phyloP scores from a whole-genome alignment of 1,140 invertebrate species.

The Lordiphosa clarofinis region DNA sequence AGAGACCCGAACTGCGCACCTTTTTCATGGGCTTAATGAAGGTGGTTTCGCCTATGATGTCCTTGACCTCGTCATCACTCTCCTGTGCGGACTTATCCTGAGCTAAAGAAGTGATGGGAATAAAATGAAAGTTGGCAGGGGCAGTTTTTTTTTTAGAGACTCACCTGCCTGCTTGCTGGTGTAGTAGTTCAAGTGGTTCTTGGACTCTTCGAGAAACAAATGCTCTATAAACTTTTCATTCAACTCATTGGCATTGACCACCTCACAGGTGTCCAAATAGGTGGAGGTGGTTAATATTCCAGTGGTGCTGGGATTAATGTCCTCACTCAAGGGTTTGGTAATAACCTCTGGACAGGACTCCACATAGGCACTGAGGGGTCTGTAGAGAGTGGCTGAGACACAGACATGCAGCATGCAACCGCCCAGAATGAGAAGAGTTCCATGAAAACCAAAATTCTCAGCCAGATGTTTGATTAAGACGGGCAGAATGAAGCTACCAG shows the following conservation, averaged over 20 bases:
- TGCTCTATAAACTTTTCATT: constrained; percentile 78
- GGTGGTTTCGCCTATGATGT: constrained; percentile 82
- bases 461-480: constrained; percentile 86
- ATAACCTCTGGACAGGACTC: constrained; percentile 29
- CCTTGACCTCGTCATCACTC: constrained; percentile 82
- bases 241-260: constrained; percentile 36
- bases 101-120: constrained; percentile 11
- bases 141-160: neutral
- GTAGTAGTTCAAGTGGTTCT: constrained; percentile 75
- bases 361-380: constrained; percentile 80
- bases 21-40: constrained; percentile 82
- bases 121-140: neutral
- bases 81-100: constrained; percentile 77
- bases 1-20: constrained; percentile 84
- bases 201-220: constrained; percentile 73
- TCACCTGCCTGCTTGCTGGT: constrained; percentile 61
- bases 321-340: constrained; percentile 52
- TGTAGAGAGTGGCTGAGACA: constrained; percentile 86
- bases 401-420: constrained; percentile 90
- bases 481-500: constrained; percentile 88
- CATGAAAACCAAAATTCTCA: constrained; percentile 85
- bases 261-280: constrained; percentile 70
- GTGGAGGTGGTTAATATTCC: constrained; percentile 75
- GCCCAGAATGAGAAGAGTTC: constrained; percentile 86
- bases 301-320: constrained; percentile 67